Base-by-base conservation (phyloP, 1,140 invertebrate genomes). In the Drosophila nannoptera region DNA sequence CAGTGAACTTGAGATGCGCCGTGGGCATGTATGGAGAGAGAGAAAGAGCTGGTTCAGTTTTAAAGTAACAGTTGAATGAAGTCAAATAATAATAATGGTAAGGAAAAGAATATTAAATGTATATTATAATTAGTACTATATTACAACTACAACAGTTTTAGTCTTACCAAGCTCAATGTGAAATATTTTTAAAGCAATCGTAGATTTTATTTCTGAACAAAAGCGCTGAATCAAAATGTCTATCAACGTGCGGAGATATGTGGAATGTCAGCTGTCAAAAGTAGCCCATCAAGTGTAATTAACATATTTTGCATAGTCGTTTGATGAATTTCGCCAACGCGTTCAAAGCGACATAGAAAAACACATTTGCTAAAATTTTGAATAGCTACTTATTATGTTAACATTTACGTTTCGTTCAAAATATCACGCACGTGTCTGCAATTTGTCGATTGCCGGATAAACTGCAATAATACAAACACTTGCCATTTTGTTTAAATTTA, bases 321-420 rank as follows among this genome's bases (percentile, higher is more conserved):
- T 75, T 73, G 69, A 64, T 75, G 58, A 75, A 84, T 76, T 76
- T 42, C 62, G 61, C 53, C 64, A 49, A 14, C 16, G 49, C 64
- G 54, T 35, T 67, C 61, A 60, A 64, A 71, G 50, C 65, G 74
- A 81, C 65, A 74, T 35, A 40, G 65, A 75, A 77, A 83, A 69
- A 83, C 72, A 78, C 49, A 75, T 75, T 66, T 64, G 50, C 64
- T 64, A 64, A 53, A 64, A 78, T 62, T 63, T 78, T 33, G 32
- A 67, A 75, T 76, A 70, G 78, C 70, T 76, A 65, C 76, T 73
- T 73, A 78, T 80, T 69, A 52, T 83, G 80, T 69, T 80, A 76
- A 80, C 76, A 68, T 73, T 67, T 68, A 50, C 68, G 56, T 59
- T 73, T 62, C 52, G 40, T 43, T 43, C 22, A 22, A 22, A 22